Evolutionary conservation across 92 coral and sea anemone genomes (phyloP).

Genomic region (Pocillopora meandrina): DNA sequence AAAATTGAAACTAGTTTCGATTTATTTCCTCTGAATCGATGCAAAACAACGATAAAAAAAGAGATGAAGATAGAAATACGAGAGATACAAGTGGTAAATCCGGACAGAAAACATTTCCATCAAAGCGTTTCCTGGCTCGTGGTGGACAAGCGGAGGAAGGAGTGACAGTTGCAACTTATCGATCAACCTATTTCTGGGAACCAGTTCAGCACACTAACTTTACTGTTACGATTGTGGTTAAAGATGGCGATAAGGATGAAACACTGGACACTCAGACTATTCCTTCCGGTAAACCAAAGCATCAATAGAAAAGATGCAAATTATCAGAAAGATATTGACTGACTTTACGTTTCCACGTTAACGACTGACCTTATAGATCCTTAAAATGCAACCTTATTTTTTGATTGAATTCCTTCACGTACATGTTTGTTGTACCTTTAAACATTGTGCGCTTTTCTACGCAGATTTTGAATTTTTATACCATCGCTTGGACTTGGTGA

Average conservation of each 20-base stretch:
- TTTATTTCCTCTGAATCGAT: too few relatives aligned
- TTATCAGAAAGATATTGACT: too few relatives aligned
- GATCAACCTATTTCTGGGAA: constrained; percentile 53
- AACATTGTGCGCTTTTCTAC: not conserved
- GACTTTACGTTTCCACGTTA: too few relatives aligned
- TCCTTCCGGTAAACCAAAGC: constrained; percentile 1
- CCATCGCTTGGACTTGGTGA: constrained; percentile 61
- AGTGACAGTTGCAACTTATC: constrained; percentile 30
- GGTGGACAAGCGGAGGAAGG: constrained; percentile 50
- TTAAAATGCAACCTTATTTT: too few relatives aligned
- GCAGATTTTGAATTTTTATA: constrained; percentile 46
- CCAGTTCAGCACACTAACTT: constrained; percentile 49
- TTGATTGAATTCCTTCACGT: too few relatives aligned
- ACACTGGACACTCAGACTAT: constrained; percentile 20
- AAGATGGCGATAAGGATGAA: constrained; percentile 29
- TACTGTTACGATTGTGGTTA: constrained; percentile 54
- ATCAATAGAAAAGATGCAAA: too few relatives aligned
- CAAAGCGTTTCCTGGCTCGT: constrained; percentile 55
- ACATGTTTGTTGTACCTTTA: too few relatives aligned
- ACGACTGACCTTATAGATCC: too few relatives aligned
- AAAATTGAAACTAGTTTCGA: too few relatives aligned
- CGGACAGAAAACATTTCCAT: constrained; percentile 20
- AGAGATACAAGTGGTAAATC: constrained; percentile 42
- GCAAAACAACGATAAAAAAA: too few relatives aligned
- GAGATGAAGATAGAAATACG: too few relatives aligned